These are phyloP conservation scores for Pyrgus malvae DNA, from an alignment of 2,888 invertebrate genomes.

Conservation along the genomic window DNA sequence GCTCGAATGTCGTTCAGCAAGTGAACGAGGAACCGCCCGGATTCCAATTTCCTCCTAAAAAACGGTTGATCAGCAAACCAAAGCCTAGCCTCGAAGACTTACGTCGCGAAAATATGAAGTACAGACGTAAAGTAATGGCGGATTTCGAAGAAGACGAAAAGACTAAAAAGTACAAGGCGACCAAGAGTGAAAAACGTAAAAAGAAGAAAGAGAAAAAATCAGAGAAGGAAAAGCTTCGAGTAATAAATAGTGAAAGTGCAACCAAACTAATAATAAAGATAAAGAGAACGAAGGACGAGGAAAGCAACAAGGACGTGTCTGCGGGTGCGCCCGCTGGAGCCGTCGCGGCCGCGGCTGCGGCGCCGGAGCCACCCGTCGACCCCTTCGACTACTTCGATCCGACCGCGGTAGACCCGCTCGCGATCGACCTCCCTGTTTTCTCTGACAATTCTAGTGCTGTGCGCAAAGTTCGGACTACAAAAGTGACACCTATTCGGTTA, in stretches of 20 bases:
- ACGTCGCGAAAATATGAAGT: constrained; percentile 93
- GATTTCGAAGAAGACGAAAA: constrained; percentile 88
- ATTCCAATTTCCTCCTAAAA: constrained; percentile 89
- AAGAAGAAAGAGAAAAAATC: constrained; percentile 80
- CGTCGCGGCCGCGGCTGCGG: constrained; percentile 55
- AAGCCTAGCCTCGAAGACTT: constrained; percentile 90
- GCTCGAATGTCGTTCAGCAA: constrained; percentile 80
- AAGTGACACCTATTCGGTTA: constrained; percentile 90
- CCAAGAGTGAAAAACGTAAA: constrained; percentile 68
- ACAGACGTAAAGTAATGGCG: constrained; percentile 91
- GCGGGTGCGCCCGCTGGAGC: constrained; percentile 38
- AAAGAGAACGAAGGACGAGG: constrained; percentile 76
- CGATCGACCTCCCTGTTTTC: constrained; percentile 67
- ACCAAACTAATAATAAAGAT: constrained; percentile 91
- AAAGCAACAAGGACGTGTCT: constrained; percentile 47
- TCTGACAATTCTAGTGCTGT: constrained; percentile 64
- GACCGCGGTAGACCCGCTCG: constrained; percentile 69
- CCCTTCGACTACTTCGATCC: constrained; percentile 72
- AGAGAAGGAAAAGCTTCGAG: constrained; percentile 79
- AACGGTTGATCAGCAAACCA: constrained; percentile 84
- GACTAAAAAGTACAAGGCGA: constrained; percentile 67
- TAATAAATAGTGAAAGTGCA: constrained; percentile 77
- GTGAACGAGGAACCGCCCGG: constrained; percentile 72
- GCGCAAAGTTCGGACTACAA: constrained; percentile 83
- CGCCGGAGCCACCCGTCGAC: constrained; percentile 59